Percentiles rank a stretch among this genome's conserved stretches.
Evolutionary conservation across 2,797 vertebrate species (phyloP).

Genomic region (Pipistrellus nathusii): DNA sequence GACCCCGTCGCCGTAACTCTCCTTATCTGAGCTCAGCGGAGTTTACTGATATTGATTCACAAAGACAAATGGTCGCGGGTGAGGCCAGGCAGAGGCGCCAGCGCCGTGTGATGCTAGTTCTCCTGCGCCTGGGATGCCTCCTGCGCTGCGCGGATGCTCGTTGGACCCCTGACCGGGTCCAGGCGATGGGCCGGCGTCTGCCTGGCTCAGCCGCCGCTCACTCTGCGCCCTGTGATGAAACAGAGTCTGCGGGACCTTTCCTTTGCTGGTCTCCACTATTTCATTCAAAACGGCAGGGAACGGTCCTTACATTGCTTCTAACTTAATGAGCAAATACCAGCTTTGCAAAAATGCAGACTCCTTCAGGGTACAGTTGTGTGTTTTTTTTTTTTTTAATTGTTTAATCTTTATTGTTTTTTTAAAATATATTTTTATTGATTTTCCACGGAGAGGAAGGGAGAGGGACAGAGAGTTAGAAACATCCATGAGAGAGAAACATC

Average conservation of each 20-base stretch:
- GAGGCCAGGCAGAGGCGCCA: neutral
- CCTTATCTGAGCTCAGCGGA: neutral
- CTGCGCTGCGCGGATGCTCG: neutral
- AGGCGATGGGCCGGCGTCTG: neutral
- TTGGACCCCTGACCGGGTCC: neutral
- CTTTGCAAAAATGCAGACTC: neutral
- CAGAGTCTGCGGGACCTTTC: neutral
- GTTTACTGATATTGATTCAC: constrained; percentile 50
- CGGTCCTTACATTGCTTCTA: neutral
- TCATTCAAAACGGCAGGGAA: neutral
- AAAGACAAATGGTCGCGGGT: constrained; percentile 42
- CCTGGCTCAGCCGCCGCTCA: no score
- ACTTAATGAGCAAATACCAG: neutral
- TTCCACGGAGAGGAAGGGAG: no score
- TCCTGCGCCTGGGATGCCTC: constrained; percentile 37
- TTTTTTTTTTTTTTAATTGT: no score
- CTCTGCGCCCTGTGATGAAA: no score
- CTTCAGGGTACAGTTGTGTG: neutral
- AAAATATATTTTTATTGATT: no score
- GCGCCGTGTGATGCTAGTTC: neutral
- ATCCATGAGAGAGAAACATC: no score
- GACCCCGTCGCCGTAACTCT: neutral
- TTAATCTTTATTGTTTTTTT: neutral
- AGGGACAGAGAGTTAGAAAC: no score
- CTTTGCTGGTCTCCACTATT: neutral